phyloP scores from a whole-genome alignment of 2,888 invertebrate species.

The Schizaphis graminum region DNA sequence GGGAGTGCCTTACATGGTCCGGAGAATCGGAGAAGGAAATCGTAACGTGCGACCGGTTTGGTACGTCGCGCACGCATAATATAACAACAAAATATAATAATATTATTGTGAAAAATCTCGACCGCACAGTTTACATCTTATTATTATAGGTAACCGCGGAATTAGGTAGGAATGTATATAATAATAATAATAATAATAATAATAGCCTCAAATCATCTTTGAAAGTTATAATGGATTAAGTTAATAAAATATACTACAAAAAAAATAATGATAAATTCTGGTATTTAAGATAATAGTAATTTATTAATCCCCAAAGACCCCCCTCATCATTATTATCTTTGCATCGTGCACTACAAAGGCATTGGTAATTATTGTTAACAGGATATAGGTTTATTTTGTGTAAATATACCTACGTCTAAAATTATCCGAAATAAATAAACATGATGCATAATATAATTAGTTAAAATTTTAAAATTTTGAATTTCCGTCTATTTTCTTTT shows the following conservation, averaged over 20 bases:
- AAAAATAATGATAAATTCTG: background rate
- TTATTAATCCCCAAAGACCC: background rate
- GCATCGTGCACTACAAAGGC: background rate
- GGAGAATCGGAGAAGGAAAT: constrained; percentile 48
- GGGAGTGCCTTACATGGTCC: constrained; percentile 64
- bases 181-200: background rate
- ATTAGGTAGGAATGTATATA: background rate
- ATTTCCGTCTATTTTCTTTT: background rate
- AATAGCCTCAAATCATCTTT: background rate
- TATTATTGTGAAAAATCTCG: constrained; percentile 11
- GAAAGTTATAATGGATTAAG: background rate
- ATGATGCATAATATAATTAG: background rate
- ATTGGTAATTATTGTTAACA: background rate
- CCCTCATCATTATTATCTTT: background rate
- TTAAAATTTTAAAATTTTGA: background rate
- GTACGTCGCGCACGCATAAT: background rate
- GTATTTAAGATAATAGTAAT: background rate
- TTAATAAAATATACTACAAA: background rate
- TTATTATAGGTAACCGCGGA: background rate
- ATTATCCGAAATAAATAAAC: background rate
- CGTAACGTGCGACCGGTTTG: constrained; percentile 60
- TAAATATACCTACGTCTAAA: background rate
- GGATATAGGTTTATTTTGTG: background rate
- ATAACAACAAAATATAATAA: background rate
- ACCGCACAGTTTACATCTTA: background rate